phyloP scores from a whole-genome alignment of 2,113 vertebrate species.

The Odocoileus hemionus region DNA sequence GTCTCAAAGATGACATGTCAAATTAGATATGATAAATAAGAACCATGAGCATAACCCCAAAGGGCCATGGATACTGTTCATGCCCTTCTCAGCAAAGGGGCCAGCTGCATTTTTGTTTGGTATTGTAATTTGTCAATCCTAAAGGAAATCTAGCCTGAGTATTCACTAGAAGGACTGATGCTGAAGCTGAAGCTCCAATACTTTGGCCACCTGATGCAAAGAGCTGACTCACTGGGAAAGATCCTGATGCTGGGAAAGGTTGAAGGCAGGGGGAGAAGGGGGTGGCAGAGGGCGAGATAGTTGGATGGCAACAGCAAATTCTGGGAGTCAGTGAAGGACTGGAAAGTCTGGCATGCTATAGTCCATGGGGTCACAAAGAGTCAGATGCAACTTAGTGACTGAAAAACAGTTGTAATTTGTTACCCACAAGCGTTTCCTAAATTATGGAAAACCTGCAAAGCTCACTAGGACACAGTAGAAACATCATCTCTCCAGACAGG shows the following conservation, averaged over 20 bases:
- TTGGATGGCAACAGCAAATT: background rate
- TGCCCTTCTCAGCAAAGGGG: background rate
- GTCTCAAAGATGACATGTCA: background rate
- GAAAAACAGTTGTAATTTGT: background rate
- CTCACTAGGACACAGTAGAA: background rate
- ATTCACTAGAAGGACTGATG: background rate
- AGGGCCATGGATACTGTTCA: background rate
- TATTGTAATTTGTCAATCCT: background rate
- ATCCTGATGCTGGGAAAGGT: background rate
- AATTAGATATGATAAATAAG: background rate
- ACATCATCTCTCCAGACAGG: background rate
- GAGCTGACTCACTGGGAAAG: background rate
- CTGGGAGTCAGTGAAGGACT: accelerated
- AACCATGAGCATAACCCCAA: background rate
- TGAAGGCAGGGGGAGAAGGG: background rate
- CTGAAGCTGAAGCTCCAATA: background rate
- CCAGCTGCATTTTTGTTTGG: background rate
- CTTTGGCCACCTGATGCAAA: background rate
- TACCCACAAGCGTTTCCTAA: background rate
- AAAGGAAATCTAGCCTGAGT: background rate
- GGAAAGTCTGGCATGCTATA: background rate
- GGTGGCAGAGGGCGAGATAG: background rate
- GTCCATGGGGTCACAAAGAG: background rate
- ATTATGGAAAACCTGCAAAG: background rate
- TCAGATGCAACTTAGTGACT: background rate